A percentile compares a stretch with the other conserved stretches of the same genome.
These are phyloP conservation scores for Syngnathus rostellatus DNA, from an alignment of 2,797 vertebrate species.

Conservation along the genomic window DNA sequence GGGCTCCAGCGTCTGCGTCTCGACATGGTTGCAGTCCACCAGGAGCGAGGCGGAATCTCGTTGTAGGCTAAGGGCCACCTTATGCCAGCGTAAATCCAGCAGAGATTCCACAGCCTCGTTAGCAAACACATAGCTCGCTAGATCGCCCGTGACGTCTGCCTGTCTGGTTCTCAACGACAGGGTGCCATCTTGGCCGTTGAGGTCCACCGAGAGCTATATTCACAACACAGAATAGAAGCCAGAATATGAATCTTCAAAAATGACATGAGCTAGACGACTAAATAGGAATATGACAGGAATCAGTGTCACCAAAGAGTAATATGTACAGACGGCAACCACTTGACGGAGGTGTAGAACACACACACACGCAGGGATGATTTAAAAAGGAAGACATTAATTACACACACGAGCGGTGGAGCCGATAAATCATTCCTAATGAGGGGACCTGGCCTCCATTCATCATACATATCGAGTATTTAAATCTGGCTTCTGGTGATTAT, in stretches of 20 bases:
- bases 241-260: neutral
- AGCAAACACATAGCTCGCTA: slow-evolving; percentile 66
- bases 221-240: neutral
- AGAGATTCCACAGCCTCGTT: slow-evolving; percentile 77
- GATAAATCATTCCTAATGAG: slow-evolving; percentile 68
- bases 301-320: slow-evolving; percentile 17
- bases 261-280: neutral
- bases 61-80: slow-evolving; percentile 77
- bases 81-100: slow-evolving; percentile 87
- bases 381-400: slow-evolving; percentile 56
- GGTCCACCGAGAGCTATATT: slow-evolving; percentile 79
- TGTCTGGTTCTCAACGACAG: slow-evolving; percentile 74
- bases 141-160: slow-evolving; percentile 28
- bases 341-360: slow-evolving; percentile 32
- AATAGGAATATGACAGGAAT: neutral
- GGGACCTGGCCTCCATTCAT: slow-evolving; percentile 54
- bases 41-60: slow-evolving; percentile 69
- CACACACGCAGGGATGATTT: slow-evolving; percentile 19
- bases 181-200: slow-evolving; percentile 76
- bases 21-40: slow-evolving; percentile 81
- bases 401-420: slow-evolving; percentile 36
- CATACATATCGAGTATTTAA: slow-evolving; percentile 61
- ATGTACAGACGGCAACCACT: slow-evolving; percentile 8
- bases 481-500: slow-evolving; percentile 57
- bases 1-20: slow-evolving; percentile 76